A percentile compares a stretch with the other conserved stretches of the same genome.
Evolutionary conservation across 2,888 invertebrate genomes (phyloP).

Genomic region (Drepanosiphum platanoidis): DNA sequence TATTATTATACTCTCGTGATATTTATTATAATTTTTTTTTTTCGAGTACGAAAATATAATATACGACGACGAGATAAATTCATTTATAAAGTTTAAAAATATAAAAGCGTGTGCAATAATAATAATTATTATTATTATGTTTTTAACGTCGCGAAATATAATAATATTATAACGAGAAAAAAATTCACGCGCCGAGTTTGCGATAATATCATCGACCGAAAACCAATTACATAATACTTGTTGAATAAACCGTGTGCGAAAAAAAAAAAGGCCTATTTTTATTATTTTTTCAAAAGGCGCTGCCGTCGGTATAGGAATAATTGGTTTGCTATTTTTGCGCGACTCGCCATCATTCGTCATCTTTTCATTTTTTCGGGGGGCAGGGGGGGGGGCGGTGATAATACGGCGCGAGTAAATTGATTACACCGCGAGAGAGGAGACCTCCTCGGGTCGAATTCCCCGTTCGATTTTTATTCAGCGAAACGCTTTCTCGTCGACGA

Average conservation of each 20-base stretch:
- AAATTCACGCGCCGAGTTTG: background rate
- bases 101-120: no score
- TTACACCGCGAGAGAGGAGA: background rate
- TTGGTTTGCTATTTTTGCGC: background rate
- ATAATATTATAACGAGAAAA: background rate
- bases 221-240: background rate
- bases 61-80: slow-evolving; percentile 1
- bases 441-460: no score
- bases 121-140: background rate
- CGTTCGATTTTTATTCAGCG: no score
- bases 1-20: no score
- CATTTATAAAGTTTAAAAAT: background rate
- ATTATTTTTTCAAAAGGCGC: background rate
- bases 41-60: background rate
- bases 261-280: background rate
- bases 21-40: background rate
- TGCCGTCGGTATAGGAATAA: no score
- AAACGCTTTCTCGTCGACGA: no score
- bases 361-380: background rate
- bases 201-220: background rate
- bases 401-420: background rate
- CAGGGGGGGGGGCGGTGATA: no score
- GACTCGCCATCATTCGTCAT: background rate
- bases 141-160: background rate
- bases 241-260: background rate